A percentile compares a stretch with the other conserved stretches of the same genome.
Evolutionary conservation across 2,888 invertebrate genomes (phyloP).

Genomic region (Abscondita cerata): DNA sequence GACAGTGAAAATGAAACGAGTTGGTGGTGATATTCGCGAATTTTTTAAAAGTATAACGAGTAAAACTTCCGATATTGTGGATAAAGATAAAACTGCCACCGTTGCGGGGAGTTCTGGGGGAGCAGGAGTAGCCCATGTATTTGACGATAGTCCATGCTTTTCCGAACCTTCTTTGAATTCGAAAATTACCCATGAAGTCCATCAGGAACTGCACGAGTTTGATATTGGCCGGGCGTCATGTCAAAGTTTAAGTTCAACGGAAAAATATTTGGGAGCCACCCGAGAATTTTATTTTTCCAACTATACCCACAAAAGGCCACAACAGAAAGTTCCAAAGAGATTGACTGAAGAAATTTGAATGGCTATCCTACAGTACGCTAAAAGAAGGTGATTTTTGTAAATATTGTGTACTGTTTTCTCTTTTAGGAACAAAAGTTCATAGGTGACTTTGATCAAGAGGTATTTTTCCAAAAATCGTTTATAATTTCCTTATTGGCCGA

Average conservation of each 20-base stretch:
- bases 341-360: background rate
- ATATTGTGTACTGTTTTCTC: no score
- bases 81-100: background rate
- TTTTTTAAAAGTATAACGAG: slow-evolving; percentile 4
- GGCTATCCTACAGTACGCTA: background rate
- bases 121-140: background rate
- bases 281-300: slow-evolving; percentile 5
- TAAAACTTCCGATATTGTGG: slow-evolving; percentile 1
- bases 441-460: no score
- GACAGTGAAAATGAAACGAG: slow-evolving; percentile 3
- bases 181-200: background rate
- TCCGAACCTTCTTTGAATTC: background rate
- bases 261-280: slow-evolving; percentile 6
- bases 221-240: slow-evolving; percentile 1
- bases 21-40: slow-evolving; percentile 2
- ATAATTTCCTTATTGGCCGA: no score
- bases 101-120: slow-evolving; percentile 6
- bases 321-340: slow-evolving; percentile 4
- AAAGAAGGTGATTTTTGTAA: no score
- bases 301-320: slow-evolving; percentile 4
- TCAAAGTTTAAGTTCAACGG: slow-evolving; percentile 2
- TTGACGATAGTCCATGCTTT: background rate
- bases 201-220: slow-evolving; percentile 1
- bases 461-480: no score
- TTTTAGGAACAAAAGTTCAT: no score